A percentile compares a stretch with the other conserved stretches of the same genome.
Evolutionary conservation across 2,797 vertebrate species (phyloP).

Genomic region (Micrastur ruficollis): DNA sequence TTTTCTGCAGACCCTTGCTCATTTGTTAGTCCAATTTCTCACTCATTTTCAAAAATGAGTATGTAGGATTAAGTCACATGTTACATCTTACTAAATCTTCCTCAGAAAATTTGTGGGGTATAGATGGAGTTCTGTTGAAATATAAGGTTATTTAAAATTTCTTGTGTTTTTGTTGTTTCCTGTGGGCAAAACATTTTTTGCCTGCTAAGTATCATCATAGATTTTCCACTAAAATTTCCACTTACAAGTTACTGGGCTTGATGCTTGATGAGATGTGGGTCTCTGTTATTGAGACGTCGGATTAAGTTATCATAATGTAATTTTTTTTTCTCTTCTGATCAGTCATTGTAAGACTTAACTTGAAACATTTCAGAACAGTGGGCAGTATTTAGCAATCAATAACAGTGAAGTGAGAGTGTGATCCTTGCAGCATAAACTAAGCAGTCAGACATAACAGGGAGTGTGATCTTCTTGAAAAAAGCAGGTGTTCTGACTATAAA

Average conservation of each 20-base stretch:
- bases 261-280: background rate
- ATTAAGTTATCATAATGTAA: background rate
- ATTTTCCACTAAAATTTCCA: background rate
- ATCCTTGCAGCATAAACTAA: background rate
- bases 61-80: background rate
- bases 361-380: background rate
- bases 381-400: background rate
- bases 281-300: background rate
- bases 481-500: background rate
- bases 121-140: background rate
- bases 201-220: background rate
- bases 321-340: background rate
- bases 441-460: background rate
- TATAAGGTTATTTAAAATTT: background rate
- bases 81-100: background rate
- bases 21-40: background rate
- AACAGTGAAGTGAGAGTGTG: background rate
- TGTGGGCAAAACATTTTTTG: background rate
- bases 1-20: background rate
- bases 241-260: background rate
- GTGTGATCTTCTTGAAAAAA: conserved; percentile 12
- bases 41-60: background rate
- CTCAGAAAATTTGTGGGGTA: background rate
- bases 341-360: background rate
- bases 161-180: background rate